Conservation (phyloP, 1,140 invertebrate species). For the Achroia grisella region DNA sequence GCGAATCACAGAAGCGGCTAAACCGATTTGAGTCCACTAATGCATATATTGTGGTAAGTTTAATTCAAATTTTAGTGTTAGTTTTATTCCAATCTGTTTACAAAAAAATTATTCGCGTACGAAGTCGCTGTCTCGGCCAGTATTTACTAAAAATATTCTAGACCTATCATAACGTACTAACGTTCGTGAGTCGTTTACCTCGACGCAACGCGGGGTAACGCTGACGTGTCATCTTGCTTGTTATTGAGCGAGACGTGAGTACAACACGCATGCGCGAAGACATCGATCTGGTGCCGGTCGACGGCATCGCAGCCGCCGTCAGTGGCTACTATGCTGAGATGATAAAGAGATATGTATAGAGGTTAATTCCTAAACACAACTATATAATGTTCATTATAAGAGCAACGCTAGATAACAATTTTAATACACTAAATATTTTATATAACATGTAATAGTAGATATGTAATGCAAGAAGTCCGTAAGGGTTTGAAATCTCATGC, state of each 20-base stretch:
- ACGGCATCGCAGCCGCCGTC: not conserved
- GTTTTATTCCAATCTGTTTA: too few relatives aligned
- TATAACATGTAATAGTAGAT: too few relatives aligned
- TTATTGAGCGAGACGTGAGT: slow-evolving; percentile 11
- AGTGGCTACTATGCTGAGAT: not conserved
- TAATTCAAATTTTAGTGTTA: too few relatives aligned
- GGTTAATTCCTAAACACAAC: not conserved
- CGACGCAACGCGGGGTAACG: slow-evolving; percentile 23
- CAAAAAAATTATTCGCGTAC: too few relatives aligned
- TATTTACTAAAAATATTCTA: slow-evolving; percentile 18
- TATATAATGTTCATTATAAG: not conserved
- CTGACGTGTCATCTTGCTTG: slow-evolving; percentile 28
- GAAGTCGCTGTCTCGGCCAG: too few relatives aligned
- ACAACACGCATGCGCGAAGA: slow-evolving; percentile 26
- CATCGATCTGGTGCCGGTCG: slow-evolving; percentile 24
- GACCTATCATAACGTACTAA: slow-evolving; percentile 60
- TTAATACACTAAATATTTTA: not conserved
- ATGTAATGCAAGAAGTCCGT: too few relatives aligned
- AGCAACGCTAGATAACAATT: not conserved
- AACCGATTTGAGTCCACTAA: too few relatives aligned
- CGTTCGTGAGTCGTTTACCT: slow-evolving; percentile 50
- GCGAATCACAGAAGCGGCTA: too few relatives aligned
- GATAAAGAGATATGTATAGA: not conserved
- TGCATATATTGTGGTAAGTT: too few relatives aligned
- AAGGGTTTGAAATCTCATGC: too few relatives aligned